These are phyloP conservation scores for Fratercula arctica DNA, from an alignment of 2,797 vertebrate species.

Conservation along the genomic window DNA sequence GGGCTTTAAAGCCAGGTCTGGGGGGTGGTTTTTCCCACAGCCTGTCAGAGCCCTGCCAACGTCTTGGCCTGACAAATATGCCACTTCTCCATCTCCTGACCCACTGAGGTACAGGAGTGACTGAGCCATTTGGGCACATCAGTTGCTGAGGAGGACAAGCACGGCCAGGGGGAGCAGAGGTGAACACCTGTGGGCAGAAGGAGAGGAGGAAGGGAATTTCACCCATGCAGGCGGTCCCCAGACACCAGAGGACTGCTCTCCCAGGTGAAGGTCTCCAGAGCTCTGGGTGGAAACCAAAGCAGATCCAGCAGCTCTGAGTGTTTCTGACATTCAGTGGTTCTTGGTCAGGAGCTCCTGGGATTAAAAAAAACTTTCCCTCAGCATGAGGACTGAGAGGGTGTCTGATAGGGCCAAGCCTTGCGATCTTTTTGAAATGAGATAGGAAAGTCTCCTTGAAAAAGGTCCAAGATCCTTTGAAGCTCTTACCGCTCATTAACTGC, in stretches of 20 bases:
- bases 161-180: rapidly evolving
- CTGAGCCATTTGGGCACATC: rapidly evolving
- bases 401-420: background rate
- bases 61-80: rapidly evolving
- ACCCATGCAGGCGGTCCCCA: rapidly evolving
- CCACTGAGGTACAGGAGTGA: rapidly evolving
- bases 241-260: background rate
- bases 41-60: background rate
- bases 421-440: background rate
- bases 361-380: background rate
- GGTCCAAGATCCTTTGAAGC: background rate
- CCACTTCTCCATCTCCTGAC: background rate
- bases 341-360: background rate
- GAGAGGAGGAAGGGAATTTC: background rate
- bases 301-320: background rate
- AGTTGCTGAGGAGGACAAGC: background rate
- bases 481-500: background rate
- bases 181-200: background rate
- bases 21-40: background rate
- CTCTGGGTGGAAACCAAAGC: background rate
- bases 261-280: background rate
- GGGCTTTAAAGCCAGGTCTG: background rate
- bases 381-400: background rate
- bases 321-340: background rate
- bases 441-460: background rate